Conservation (phyloP, 1,140 invertebrate species). For the Eufriesea mexicana region DNA sequence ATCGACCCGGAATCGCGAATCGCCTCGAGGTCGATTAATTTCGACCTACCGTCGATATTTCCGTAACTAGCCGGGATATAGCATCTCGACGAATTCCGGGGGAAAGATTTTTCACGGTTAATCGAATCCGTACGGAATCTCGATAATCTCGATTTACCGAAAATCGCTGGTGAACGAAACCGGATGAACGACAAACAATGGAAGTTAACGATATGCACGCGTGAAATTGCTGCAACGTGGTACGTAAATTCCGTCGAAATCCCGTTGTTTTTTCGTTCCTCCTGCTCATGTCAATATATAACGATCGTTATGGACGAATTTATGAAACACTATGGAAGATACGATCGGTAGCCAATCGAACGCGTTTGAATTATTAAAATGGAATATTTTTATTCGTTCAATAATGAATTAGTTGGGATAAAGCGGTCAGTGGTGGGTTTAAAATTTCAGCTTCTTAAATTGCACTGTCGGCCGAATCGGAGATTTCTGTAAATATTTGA, state of each 20-base stretch:
- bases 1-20: slow-evolving; percentile 22
- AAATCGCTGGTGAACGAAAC: background rate
- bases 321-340: background rate
- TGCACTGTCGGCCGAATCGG: too few relatives aligned
- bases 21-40: background rate
- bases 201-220: background rate
- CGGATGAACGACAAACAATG: background rate
- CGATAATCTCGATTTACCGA: background rate
- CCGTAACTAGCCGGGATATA: background rate
- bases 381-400: background rate
- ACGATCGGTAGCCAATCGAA: background rate
- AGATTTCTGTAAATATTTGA: background rate
- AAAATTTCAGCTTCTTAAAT: background rate
- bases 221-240: background rate
- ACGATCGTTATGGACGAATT: background rate
- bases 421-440: too few relatives aligned
- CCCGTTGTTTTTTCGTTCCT: background rate
- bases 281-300: background rate
- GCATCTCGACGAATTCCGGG: background rate
- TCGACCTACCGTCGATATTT: background rate
- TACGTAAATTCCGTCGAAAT: background rate
- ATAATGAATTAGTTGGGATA: background rate
- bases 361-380: background rate
- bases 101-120: background rate
- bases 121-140: background rate